phyloP scores from a whole-genome alignment of 2,888 invertebrate species.

The Lasioglossum zephyrum region DNA sequence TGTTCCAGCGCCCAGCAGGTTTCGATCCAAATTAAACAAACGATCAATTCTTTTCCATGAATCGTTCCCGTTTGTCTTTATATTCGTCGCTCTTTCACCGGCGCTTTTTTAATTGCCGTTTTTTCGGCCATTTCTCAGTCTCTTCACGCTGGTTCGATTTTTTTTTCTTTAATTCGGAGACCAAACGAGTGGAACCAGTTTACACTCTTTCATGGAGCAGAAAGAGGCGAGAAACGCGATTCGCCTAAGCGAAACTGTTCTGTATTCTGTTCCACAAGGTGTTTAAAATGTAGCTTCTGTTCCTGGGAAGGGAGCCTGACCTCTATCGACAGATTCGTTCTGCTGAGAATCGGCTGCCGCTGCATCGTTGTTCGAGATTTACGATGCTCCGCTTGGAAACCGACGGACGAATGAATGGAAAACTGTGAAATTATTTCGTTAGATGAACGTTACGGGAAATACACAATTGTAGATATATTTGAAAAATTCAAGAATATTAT shows the following conservation, averaged over 20 bases:
- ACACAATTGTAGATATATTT: neutral
- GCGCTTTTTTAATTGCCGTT: slow-evolving; percentile 20
- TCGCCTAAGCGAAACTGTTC: slow-evolving; percentile 23
- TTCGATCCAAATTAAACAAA: neutral
- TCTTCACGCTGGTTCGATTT: slow-evolving; percentile 26
- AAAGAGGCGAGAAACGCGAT: slow-evolving; percentile 17
- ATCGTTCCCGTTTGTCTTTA: neutral
- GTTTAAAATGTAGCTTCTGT: slow-evolving; percentile 15
- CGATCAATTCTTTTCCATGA: neutral
- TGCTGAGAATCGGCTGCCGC: neutral
- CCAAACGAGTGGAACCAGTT: slow-evolving; percentile 18
- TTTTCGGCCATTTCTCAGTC: slow-evolving; percentile 8
- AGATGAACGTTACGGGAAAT: neutral
- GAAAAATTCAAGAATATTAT: too few species aligned
- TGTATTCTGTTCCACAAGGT: neutral
- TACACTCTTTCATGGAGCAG: slow-evolving; percentile 28
- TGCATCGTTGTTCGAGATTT: neutral
- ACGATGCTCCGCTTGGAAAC: neutral
- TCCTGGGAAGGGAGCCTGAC: neutral
- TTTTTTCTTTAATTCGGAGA: slow-evolving; percentile 27
- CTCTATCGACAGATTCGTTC: neutral
- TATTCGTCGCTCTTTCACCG: neutral
- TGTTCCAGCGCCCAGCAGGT: neutral
- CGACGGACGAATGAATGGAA: neutral
- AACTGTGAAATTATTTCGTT: neutral